Base-by-base conservation (phyloP, 2,888 invertebrate genomes). In the Drosophila neonasuta region DNA sequence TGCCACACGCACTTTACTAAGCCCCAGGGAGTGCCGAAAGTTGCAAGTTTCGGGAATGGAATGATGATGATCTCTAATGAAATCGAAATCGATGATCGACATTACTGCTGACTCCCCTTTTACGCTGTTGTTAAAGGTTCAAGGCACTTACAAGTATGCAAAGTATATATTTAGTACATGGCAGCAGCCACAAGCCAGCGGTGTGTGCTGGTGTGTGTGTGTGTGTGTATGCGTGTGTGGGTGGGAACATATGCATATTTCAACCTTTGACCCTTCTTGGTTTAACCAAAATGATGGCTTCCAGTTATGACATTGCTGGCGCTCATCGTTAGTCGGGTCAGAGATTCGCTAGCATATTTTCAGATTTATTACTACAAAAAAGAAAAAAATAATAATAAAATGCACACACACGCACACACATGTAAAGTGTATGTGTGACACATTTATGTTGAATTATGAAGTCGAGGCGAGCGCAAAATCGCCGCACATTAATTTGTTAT, bases 1-100 rank as follows among this genome's bases (percentile, higher is more conserved):
- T 80, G 85, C 55, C 80, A 74, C 41, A 62, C 57, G 7, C 49
- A 50, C 39, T 65, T 65, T 39, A 24, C 42, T 54, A 61, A 60
- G 70, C 58, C 13, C 32, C 68, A 48, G 36, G n/a, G 36, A 36
- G 11, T 36, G 8, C 39, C 20, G 20, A 20, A 20, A 24, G 24
- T 24, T 24, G 24, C 24, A 24, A 24, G 24, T 24, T 24, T 41
- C 36, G 11, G 6, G 15, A 3, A 8, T 13, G 39, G 5, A 24
- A 24, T 24, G 24, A 3, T 13, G 39, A n/a, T 8, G 39, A 41
- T 8, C 15, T 13, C 39, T 15, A 41, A 41, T 41, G 39, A 41
- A 41, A 41, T 41, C 39, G 39, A 41, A 41, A 13, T 41, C 39
- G 13, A 15, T 41, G 8, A 41, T 41, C 39, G 39, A 15, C 15